phyloP scores from a whole-genome alignment of 2,113 vertebrate genomes.

The Tetrao urogallus region DNA sequence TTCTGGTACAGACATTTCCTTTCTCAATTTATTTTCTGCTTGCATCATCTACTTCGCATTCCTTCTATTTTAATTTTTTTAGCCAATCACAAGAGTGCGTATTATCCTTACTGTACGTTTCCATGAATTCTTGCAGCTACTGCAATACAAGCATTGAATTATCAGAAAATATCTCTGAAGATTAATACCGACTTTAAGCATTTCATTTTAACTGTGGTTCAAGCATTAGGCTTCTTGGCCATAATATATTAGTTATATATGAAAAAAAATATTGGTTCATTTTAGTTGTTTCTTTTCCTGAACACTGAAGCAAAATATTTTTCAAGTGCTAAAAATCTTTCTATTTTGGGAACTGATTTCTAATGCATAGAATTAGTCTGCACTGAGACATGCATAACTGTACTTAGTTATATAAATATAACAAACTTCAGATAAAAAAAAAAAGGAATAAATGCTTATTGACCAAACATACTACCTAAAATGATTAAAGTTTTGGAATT shows the following conservation, averaged over 20 bases:
- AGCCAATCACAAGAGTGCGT: neutral
- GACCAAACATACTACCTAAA: neutral
- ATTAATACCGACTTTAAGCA: neutral
- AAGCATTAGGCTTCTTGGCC: neutral
- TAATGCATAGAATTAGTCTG: neutral
- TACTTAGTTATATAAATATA: neutral
- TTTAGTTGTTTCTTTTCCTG: neutral
- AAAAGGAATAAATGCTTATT: neutral
- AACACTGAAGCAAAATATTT: neutral
- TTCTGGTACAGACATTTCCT: neutral
- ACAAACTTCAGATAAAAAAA: neutral
- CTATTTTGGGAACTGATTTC: neutral
- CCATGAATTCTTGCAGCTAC: neutral
- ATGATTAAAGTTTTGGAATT: neutral
- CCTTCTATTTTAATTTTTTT: neutral
- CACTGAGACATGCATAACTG: neutral
- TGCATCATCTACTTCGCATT: neutral
- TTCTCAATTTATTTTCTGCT: neutral
- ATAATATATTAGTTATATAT: neutral
- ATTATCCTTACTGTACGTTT: neutral
- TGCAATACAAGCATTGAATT: neutral
- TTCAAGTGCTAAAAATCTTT: neutral
- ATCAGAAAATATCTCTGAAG: neutral
- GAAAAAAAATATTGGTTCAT: neutral
- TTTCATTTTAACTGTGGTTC: neutral